Evolutionary conservation across 2,888 invertebrate species (phyloP), one percentile per base, ranked within the genome.

Genomic region (Eubasilissa splendida): DNA sequence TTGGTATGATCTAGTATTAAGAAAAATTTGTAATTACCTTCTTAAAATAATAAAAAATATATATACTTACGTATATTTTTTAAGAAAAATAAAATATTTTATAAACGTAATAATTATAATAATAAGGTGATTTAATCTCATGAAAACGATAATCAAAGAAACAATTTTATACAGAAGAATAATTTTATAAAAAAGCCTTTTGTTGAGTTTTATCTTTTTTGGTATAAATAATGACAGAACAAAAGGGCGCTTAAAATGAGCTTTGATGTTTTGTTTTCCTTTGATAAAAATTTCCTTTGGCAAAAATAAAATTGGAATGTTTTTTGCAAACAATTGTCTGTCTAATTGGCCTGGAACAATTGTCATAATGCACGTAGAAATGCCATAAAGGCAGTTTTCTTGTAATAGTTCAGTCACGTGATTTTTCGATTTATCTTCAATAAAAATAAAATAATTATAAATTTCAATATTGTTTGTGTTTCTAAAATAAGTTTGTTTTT

Each of bases 201-300:
- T 58, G 58, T 58, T 9, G 58, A 42, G 42, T 42, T 42, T 42
- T 42, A 42, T 42, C 42, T 42, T 42, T 42, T 42, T 42, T 42
- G 42, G 42, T 42, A 42, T 42, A 42, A 42, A 42, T 42, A 42
- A 42, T 42, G 42, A 42, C 42, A 50, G 33, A 50, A 50, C 60
- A 52, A 52, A n/a, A 22, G 50, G 52, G 42, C 7, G 42, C 50
- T 60, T 14, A 60, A 75, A 75, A 42, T 60, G 52, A 31, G 42
- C 75, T 75, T 75, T 75, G 75, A 75, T 60, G 59, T 75, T 52
- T 42, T 63, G 63, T 10, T 75, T 75, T 63, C 75, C 75, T 75
- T 75, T 75, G 75, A 60, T 14, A 42, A 60, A 52, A n/a, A 60
- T 50, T 75, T 75, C 14, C 9, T 60, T n/a, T 9, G 12, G n/a